Evolutionary conservation across 1,140 invertebrate genomes (phyloP).

Genomic region (Coenobita brevimanus): DNA sequence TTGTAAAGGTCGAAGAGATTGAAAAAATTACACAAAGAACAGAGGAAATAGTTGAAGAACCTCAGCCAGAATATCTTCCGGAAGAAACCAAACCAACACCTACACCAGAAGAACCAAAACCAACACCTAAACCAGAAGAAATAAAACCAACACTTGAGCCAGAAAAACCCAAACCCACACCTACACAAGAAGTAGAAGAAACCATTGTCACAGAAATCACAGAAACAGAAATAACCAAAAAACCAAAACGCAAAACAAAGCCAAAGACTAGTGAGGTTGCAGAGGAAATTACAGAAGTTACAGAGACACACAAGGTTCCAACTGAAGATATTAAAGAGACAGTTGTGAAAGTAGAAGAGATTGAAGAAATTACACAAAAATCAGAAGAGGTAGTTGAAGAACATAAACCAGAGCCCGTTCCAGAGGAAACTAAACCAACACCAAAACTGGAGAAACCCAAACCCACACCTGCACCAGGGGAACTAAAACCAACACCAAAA

Average conservation of each 20-base stretch:
- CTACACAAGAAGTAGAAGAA: slow-evolving; percentile 1
- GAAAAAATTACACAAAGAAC: slow-evolving; percentile 13
- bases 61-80: slow-evolving; percentile 7
- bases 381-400: neutral
- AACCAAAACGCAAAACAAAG: slow-evolving; percentile 10
- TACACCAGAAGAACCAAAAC: slow-evolving; percentile 27
- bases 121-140: neutral
- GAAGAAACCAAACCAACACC: slow-evolving; percentile 19
- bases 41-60: slow-evolving; percentile 19
- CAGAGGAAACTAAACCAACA: neutral
- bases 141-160: neutral
- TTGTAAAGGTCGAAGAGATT: neutral
- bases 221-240: neutral
- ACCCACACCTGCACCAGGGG: slow-evolving; percentile 2
- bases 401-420: neutral
- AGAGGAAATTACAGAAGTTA: slow-evolving; percentile 7
- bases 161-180: slow-evolving; percentile 29
- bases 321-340: neutral
- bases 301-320: slow-evolving; percentile 2
- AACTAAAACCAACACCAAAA: neutral
- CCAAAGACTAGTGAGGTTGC: neutral
- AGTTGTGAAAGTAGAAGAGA: neutral
- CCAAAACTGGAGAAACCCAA: neutral
- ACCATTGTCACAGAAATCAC: neutral
- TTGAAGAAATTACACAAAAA: slow-evolving; percentile 5